These are phyloP conservation scores for Eulemur coronatus DNA, from an alignment of 2,797 vertebrate species.

Conservation along the genomic window DNA sequence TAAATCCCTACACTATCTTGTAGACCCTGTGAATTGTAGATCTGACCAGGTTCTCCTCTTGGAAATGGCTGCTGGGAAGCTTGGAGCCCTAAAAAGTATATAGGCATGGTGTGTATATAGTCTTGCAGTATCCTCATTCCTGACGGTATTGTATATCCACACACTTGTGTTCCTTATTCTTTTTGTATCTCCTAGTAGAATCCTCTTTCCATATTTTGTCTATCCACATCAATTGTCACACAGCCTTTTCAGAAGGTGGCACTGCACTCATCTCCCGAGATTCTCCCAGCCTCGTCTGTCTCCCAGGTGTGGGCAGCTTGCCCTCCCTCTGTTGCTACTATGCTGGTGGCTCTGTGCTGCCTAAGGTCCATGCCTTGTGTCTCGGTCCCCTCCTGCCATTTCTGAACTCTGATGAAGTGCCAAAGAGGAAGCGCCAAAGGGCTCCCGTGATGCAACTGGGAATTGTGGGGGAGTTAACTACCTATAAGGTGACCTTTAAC, in stretches of 20 bases:
- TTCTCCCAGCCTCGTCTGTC: not conserved
- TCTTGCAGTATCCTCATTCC: not conserved
- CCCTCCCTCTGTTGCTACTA: not conserved
- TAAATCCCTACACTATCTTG: not conserved
- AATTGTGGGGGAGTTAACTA: not conserved
- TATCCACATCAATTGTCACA: not conserved
- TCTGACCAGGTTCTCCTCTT: not conserved
- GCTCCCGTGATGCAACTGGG: not conserved
- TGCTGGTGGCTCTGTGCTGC: not conserved
- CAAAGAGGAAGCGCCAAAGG: not conserved
- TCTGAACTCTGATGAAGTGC: not conserved
- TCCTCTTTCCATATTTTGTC: not conserved
- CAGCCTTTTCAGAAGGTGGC: not conserved
- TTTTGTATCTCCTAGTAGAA: not conserved
- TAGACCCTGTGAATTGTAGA: not conserved
- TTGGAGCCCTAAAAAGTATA: not conserved
- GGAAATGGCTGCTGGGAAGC: not conserved
- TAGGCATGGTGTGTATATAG: not conserved
- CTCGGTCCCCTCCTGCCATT: not conserved
- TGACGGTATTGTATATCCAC: not conserved
- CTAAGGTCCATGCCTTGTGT: not conserved
- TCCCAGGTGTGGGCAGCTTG: not conserved
- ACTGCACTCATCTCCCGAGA: too few relatives aligned
- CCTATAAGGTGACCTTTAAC: not conserved
- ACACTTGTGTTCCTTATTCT: not conserved